Base-by-base conservation (phyloP, 2,113 vertebrate genomes). In the Pipra filicauda region DNA sequence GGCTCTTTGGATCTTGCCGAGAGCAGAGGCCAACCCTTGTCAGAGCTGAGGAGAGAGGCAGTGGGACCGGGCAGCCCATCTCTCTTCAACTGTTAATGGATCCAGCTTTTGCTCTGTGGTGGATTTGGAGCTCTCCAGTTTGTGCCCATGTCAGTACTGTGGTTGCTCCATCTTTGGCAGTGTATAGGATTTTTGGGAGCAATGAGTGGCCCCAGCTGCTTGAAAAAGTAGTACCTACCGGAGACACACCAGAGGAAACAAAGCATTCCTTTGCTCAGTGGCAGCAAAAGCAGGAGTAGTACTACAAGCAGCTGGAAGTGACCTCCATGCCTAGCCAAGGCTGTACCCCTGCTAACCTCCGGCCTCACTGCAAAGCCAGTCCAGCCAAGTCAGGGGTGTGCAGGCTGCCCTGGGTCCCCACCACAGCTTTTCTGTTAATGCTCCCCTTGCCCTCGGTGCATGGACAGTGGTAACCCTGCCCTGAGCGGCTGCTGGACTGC, bases 401-500 rank as follows among this genome's bases (percentile, higher is more conserved):
- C n/a, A 74, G 43, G 18, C 12, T 44, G 1, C 8, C 10, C 88
- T 17, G 41, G 4, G 22, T 62, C 7, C 22, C 19, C 41, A 37
- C 7, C 4, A 2, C 8, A 66, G 46, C 19, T 81, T 37, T 57
- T 41, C 77, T 48, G 6, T 28, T 21, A 3, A 0, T 46, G 31
- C 22, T 88, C 23, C 6, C 6, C 15, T 79, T 2, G 0, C 15
- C 6, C 28, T 20, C 5, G 1, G 30, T 2, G 10, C 20, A 5
- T 0, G 2, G 24, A 28, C 0, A 2, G 4, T 26, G 26, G 37
- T 13, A 65, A 54, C 26, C 24, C 43, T 69, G 37, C 41, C 35
- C 59, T 41, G 33, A 8, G 2, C 0, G 0, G 15, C 13, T 54
- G 28, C 31, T 2, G 1, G 5, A 69, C 19, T 0, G 0, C 28